These are phyloP conservation scores for Drosophila malerkotliana DNA, from an alignment of 1,140 invertebrate species.

Conservation along the genomic window DNA sequence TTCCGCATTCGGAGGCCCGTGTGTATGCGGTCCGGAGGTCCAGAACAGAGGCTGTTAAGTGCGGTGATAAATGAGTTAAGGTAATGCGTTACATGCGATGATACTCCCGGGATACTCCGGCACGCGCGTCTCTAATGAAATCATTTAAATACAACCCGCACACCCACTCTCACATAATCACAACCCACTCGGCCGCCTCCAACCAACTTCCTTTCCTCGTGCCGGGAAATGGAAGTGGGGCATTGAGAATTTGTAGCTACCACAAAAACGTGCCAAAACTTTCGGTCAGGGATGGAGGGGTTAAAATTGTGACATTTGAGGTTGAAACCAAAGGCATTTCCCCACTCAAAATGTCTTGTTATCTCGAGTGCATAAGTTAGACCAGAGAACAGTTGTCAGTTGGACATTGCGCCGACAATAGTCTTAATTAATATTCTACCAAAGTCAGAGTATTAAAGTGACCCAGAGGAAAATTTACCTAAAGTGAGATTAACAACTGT, in stretches of 20 bases:
- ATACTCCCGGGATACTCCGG: conserved; percentile 57
- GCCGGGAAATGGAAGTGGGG: neutral
- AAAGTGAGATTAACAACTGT: neutral
- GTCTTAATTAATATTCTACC: conserved; percentile 20
- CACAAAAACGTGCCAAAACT: conserved; percentile 65
- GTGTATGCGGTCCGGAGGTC: neutral
- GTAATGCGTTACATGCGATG: conserved; percentile 69
- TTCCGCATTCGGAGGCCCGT: neutral
- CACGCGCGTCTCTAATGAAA: conserved; percentile 75
- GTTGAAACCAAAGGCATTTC: conserved; percentile 13
- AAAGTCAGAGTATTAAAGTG: neutral
- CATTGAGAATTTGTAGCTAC: conserved; percentile 30
- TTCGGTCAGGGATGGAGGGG: conserved; percentile 5
- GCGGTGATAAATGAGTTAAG: conserved; percentile 79
- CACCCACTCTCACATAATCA: conserved; percentile 26
- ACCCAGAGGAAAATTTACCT: neutral
- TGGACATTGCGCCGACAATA: conserved; percentile 11
- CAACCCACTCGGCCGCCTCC: conserved; percentile 14
- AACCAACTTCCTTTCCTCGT: conserved; percentile 11
- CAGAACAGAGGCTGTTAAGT: conserved; percentile 56
- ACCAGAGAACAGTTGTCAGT: conserved; percentile 21
- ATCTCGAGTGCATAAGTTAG: conserved; percentile 21
- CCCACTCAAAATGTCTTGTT: conserved; percentile 25
- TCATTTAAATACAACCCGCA: conserved; percentile 75
- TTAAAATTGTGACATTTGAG: conserved; percentile 28